Evolutionary conservation across 1,140 invertebrate genomes (phyloP).

Genomic region (Caenorhabditis tropicalis): DNA sequence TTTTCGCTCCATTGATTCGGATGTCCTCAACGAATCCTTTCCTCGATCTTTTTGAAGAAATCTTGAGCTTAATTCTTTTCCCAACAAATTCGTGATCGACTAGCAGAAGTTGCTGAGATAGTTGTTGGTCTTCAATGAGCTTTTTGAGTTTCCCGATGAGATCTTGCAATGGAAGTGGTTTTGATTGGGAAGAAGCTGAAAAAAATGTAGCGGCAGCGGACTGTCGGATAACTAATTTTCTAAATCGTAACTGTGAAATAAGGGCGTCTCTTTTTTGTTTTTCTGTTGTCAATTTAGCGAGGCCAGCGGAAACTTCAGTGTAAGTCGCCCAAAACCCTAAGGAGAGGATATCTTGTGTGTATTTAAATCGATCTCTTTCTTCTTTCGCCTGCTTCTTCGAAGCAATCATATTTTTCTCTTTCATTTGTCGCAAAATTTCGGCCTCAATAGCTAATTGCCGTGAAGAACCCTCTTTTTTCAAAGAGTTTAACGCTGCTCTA

Average conservation of each 20-base stretch:
- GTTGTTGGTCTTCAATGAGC: background rate
- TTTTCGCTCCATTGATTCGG: background rate
- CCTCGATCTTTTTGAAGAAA: background rate
- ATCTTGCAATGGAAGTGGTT: background rate
- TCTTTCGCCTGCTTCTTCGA: background rate
- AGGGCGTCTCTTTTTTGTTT: conserved; percentile 21
- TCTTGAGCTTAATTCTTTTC: background rate
- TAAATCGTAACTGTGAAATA: background rate
- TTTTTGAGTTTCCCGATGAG: background rate
- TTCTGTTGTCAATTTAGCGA: background rate
- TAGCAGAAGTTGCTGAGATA: background rate
- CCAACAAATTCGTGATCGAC: background rate
- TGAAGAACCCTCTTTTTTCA: background rate
- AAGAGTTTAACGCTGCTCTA: background rate
- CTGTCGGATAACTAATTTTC: background rate
- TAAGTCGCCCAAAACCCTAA: background rate
- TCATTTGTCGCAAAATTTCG: background rate
- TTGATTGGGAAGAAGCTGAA: background rate
- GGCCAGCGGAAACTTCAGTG: background rate
- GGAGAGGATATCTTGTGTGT: background rate
- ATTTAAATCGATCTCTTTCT: background rate
- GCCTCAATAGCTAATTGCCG: background rate
- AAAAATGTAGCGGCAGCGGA: background rate
- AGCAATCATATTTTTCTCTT: background rate
- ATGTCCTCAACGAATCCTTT: background rate